Base-by-base conservation (phyloP, 2,888 invertebrate genomes). In the Ephialtes manifestator region DNA sequence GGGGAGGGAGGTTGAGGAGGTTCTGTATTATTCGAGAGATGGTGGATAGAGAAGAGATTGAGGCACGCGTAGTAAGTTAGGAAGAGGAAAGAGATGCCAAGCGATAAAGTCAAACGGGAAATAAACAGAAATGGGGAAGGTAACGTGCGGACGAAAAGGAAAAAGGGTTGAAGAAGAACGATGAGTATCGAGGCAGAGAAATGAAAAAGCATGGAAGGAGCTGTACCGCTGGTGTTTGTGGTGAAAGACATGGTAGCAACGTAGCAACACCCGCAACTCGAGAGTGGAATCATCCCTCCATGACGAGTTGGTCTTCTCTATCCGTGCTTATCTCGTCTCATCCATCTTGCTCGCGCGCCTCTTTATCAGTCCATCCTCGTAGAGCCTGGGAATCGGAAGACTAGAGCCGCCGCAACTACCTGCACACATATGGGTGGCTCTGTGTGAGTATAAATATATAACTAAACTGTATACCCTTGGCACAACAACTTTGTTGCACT, bases 301-400 rank as follows among this genome's bases (percentile, higher is more conserved):
- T 87, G 86, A 83, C 84, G 83, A 82, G 81, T 85, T 80, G 81
- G 70, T 85, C 75, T 81, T 76, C 81, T 84, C 81, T 60, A 68
- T 65, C 76, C 84, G 79, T 85, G 84, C 87, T 89, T 89, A 90
- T 90, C 89, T 89, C 83, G 60, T 82, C 89, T 81, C 90, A 90
- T 90, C 88, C 88, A 90, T 90, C 90, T 90, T 90, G 88, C 86
- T 87, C 75, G 81, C 53, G 84, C 81, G 83, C 77, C 87, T 87
- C 88, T 90, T 89, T 88, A 89, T 90, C 88, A 87, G 87, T 81
- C 81, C 84, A 83, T 83, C 79, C 83, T 76, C 71, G 63, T 76
- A 58, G 76, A 60, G 71, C 75, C 18, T 55, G 53, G 60, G 55
- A 63, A 83, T 75, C 48, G 58, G 65, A 75, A 70, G 48, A 55